Conservation (phyloP, 1,140 invertebrate species). For the Megathymus violae region DNA sequence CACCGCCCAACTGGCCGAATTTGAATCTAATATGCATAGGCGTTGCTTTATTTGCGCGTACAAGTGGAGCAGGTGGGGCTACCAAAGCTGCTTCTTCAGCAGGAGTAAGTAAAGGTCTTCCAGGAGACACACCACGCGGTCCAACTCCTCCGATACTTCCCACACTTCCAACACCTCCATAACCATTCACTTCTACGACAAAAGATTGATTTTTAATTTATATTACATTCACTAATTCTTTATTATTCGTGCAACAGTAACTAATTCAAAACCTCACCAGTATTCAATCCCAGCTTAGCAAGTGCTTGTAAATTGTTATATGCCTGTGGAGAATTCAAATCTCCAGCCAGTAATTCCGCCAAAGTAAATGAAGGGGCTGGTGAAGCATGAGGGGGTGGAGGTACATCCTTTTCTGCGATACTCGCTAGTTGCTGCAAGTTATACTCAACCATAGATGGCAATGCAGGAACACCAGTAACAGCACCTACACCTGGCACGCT, state of each 20-base stretch:
- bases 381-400: conserved; percentile 85
- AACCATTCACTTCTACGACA: conserved; percentile 75
- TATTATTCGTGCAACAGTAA: too few relatives aligned
- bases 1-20: conserved; percentile 96
- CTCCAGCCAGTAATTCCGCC: conserved; percentile 89
- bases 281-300: conserved; percentile 92
- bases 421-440: conserved; percentile 92
- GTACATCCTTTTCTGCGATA: conserved; percentile 87
- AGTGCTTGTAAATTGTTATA: conserved; percentile 94
- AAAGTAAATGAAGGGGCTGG: conserved; percentile 88
- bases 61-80: conserved; percentile 71
- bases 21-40: conserved; percentile 95
- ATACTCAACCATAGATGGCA: conserved; percentile 92
- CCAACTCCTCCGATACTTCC: conserved; percentile 62
- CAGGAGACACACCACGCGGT: conserved; percentile 82
- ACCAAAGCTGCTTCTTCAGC: conserved; percentile 78
- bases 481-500: conserved; percentile 64
- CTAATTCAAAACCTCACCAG: conserved; percentile 82
- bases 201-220: conserved; percentile 3
- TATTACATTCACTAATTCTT: too few relatives aligned
- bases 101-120: conserved; percentile 69
- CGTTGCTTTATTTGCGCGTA: conserved; percentile 88
- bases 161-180: conserved; percentile 66
- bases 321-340: conserved; percentile 88
- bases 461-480: conserved; percentile 65